Percentiles rank a stretch among this genome's conserved stretches.
phyloP scores from a whole-genome alignment of 2,888 invertebrate species.

The Yponomeuta plumbellus region DNA sequence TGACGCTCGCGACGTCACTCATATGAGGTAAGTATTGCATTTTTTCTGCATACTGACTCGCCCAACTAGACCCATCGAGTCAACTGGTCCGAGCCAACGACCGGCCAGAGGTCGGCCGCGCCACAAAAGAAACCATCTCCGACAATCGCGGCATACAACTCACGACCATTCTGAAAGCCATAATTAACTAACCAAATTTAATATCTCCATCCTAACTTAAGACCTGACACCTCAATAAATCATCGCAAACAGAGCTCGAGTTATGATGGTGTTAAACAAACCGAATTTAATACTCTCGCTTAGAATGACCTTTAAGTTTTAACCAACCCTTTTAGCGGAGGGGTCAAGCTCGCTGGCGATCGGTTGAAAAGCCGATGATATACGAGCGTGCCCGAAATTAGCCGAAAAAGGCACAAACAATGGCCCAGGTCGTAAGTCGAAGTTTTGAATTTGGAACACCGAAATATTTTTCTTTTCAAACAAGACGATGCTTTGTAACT shows the following conservation, averaged over 20 bases:
- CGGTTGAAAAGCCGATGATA: conserved; percentile 13
- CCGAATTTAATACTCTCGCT: neutral
- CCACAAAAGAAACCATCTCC: conserved; percentile 2
- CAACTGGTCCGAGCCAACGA: neutral
- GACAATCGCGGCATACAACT: conserved; percentile 1
- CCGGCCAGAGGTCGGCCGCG: neutral
- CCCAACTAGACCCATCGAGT: neutral
- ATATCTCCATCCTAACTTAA: conserved; percentile 9
- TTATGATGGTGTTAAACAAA: conserved; percentile 2
- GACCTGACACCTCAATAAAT: neutral
- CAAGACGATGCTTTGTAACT: neutral
- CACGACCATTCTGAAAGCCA: conserved; percentile 4
- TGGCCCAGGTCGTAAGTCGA: neutral
- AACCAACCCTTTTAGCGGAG: neutral
- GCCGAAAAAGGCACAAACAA: conserved; percentile 3
- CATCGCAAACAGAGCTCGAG: conserved; percentile 1
- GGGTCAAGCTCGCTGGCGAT: conserved; percentile 1
- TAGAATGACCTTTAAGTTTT: neutral
- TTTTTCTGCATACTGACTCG: no score
- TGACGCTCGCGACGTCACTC: no score
- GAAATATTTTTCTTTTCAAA: neutral
- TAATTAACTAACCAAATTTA: conserved; percentile 14
- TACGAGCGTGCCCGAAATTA: conserved; percentile 3
- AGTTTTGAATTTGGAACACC: conserved; percentile 6
- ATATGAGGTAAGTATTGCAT: no score